Evolutionary conservation across 2,888 invertebrate genomes (phyloP).

Genomic region (Diaphora mendica): DNA sequence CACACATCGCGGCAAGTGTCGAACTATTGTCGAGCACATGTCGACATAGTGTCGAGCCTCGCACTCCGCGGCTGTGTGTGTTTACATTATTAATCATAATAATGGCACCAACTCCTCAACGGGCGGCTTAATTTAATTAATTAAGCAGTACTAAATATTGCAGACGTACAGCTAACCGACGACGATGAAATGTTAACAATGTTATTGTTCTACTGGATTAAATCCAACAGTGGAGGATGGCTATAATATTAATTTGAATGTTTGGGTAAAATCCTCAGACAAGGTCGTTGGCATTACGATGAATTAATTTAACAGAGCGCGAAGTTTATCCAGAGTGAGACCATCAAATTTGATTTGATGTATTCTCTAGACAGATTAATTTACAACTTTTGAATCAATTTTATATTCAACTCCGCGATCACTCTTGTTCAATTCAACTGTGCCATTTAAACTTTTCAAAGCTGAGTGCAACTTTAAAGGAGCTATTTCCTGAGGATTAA

Average conservation of each 20-base stretch:
- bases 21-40: slow-evolving; percentile 15
- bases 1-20: slow-evolving; percentile 34
- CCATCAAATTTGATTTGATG: slow-evolving; percentile 62
- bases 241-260: slow-evolving; percentile 78
- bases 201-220: slow-evolving; percentile 81
- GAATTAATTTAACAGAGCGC: slow-evolving; percentile 70
- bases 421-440: background rate
- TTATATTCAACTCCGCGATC: slow-evolving; percentile 24
- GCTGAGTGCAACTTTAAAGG: background rate
- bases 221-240: slow-evolving; percentile 70
- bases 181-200: slow-evolving; percentile 81
- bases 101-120: slow-evolving; percentile 70
- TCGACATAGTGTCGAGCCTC: slow-evolving; percentile 6
- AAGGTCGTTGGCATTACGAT: slow-evolving; percentile 67
- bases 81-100: slow-evolving; percentile 77
- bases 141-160: slow-evolving; percentile 78
- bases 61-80: slow-evolving; percentile 29
- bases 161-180: slow-evolving; percentile 71
- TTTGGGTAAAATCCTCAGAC: slow-evolving; percentile 72
- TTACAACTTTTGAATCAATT: slow-evolving; percentile 49
- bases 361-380: slow-evolving; percentile 56
- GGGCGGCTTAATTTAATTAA: slow-evolving; percentile 77
- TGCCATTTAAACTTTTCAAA: background rate
- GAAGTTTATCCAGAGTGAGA: slow-evolving; percentile 51
- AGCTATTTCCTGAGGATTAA: background rate